Conservation (phyloP, 1,140 invertebrate species). For the Tetramorium simillimum region DNA sequence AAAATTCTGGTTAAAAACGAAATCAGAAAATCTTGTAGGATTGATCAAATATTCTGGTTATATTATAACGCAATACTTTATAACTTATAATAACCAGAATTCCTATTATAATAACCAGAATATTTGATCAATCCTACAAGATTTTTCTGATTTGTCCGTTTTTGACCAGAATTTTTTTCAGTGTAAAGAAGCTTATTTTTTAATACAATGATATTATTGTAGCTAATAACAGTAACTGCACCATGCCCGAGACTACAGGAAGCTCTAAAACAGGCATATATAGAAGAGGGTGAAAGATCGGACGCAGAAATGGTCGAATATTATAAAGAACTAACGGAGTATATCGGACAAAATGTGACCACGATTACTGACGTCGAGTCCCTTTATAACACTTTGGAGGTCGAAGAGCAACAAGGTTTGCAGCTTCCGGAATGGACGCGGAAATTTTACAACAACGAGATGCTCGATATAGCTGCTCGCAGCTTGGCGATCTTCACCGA, state of each 20-base stretch:
- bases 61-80: too few relatives aligned
- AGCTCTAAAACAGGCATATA: constrained; percentile 85
- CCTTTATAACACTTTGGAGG: constrained; percentile 90
- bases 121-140: too few relatives aligned
- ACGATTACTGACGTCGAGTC: constrained; percentile 90
- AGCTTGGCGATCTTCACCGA: constrained; percentile 91
- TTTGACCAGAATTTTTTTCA: too few relatives aligned
- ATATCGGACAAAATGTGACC: constrained; percentile 89
- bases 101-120: too few relatives aligned
- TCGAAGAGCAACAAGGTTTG: constrained; percentile 88
- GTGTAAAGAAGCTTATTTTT: neutral
- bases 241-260: constrained; percentile 88
- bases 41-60: too few relatives aligned
- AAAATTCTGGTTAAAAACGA: too few relatives aligned
- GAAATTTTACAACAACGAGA: constrained; percentile 89
- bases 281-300: constrained; percentile 71
- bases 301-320: constrained; percentile 77
- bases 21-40: too few relatives aligned
- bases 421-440: constrained; percentile 90
- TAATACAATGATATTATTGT: constrained; percentile 41
- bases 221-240: constrained; percentile 88
- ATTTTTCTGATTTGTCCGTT: too few relatives aligned
- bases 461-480: constrained; percentile 88
- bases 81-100: too few relatives aligned
- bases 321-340: constrained; percentile 87